These are phyloP conservation scores for Chaunax sp. DNA, from an alignment of 2,797 vertebrate genomes.

Conservation along the genomic window DNA sequence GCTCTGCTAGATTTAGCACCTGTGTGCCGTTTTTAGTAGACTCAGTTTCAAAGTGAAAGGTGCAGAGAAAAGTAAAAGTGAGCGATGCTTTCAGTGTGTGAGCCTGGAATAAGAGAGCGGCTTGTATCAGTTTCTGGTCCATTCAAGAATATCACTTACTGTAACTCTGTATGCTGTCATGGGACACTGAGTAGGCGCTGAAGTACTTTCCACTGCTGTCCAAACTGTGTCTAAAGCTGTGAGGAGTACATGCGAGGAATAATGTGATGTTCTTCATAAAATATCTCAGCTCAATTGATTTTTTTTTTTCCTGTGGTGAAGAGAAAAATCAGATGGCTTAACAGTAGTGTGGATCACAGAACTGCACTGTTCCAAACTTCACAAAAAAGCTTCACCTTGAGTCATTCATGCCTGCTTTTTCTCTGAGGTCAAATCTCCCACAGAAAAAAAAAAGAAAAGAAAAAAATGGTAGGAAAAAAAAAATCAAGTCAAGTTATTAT, in stretches of 20 bases:
- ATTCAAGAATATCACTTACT: slow-evolving; percentile 76
- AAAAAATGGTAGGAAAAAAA: slow-evolving; percentile 8
- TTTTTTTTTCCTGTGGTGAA: neutral
- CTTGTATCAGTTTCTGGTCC: slow-evolving; percentile 62
- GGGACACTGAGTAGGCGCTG: slow-evolving; percentile 61
- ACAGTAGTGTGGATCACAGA: neutral
- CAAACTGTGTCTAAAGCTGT: slow-evolving; percentile 45
- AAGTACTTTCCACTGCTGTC: slow-evolving; percentile 55
- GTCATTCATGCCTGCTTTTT: slow-evolving; percentile 34
- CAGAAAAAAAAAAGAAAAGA: slow-evolving; percentile 35
- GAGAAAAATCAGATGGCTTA: neutral
- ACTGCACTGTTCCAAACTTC: neutral
- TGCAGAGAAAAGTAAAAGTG: slow-evolving; percentile 73
- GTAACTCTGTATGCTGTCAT: slow-evolving; percentile 65
- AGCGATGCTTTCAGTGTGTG: slow-evolving; percentile 64
- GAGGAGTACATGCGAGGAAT: slow-evolving; percentile 9
- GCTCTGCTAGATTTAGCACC: slow-evolving; percentile 61
- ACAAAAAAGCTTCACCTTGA: slow-evolving; percentile 26
- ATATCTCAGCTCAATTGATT: slow-evolving; percentile 2
- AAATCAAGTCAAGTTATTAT: slow-evolving; percentile 63
- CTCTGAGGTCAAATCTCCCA: slow-evolving; percentile 45
- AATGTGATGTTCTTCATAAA: slow-evolving; percentile 6
- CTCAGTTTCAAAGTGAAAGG: slow-evolving; percentile 67
- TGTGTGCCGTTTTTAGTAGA: slow-evolving; percentile 36
- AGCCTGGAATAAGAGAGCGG: slow-evolving; percentile 58